phyloP scores from a whole-genome alignment of 2,113 vertebrate genomes.

The Lipophrys pholis region DNA sequence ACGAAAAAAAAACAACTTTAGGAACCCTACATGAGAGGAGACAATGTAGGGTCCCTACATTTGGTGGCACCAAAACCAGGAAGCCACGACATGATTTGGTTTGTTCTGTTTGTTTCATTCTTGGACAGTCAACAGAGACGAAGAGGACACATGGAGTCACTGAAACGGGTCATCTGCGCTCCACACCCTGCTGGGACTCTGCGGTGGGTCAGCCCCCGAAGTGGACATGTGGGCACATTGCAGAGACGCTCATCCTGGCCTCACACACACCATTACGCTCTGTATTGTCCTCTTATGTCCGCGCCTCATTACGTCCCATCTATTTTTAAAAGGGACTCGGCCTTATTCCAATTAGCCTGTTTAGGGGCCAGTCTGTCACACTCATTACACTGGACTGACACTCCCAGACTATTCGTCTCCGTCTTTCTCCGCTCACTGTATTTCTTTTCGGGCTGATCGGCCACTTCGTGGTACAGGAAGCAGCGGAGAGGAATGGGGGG shows the following conservation, averaged over 20 bases:
- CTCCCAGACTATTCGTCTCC: constrained; percentile 17
- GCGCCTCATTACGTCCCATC: constrained; percentile 74
- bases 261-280: constrained; percentile 59
- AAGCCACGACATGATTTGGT: no score
- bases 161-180: no score
- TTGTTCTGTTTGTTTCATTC: no score
- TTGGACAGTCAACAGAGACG: no score
- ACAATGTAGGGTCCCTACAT: no score
- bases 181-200: constrained; percentile 4
- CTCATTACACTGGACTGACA: constrained; percentile 56
- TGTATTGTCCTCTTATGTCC: constrained; percentile 61
- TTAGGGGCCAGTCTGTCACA: constrained; percentile 71
- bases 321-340: constrained; percentile 76
- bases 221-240: constrained; percentile 28
- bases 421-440: constrained; percentile 12
- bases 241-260: constrained; percentile 26
- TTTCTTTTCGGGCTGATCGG: constrained; percentile 7
- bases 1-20: no score
- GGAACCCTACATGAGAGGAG: no score
- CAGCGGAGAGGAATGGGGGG: not conserved
- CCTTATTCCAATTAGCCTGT: constrained; percentile 74
- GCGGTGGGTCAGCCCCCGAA: not conserved
- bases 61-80: no score
- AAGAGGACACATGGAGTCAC: no score
- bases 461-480: not conserved